Evolutionary conservation across 1,140 invertebrate species (phyloP).

Genomic region (Mactra quadrangularis): DNA sequence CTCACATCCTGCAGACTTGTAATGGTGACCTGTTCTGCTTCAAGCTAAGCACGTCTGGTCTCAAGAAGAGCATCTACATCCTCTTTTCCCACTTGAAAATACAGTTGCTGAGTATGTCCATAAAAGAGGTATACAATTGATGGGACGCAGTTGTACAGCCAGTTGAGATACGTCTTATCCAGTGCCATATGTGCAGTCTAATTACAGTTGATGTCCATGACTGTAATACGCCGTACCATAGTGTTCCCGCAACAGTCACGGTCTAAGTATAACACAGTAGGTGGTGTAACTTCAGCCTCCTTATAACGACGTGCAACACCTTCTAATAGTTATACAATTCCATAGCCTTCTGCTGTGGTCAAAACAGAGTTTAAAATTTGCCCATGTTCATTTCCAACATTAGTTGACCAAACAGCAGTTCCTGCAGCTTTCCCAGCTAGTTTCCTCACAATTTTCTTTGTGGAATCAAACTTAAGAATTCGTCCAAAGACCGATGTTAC

Average conservation of each 20-base stretch:
- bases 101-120: conserved; percentile 58
- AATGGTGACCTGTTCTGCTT: no score
- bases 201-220: conserved; percentile 1
- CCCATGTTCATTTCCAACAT: conserved; percentile 68
- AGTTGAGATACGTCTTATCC: conserved; percentile 67
- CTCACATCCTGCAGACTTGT: no score
- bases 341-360: conserved; percentile 57
- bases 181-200: conserved; percentile 73
- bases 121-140: conserved; percentile 65
- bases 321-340: conserved; percentile 33
- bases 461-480: conserved; percentile 68
- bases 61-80: conserved; percentile 5
- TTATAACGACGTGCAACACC: conserved; percentile 46
- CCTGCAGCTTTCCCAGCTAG: conserved; percentile 19
- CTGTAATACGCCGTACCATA: background rate
- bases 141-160: conserved; percentile 68
- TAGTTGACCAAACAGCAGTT: conserved; percentile 64
- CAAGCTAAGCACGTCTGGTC: conserved; percentile 23
- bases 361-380: conserved; percentile 67
- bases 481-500: no score
- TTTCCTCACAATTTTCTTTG: conserved; percentile 52
- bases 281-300: conserved; percentile 24
- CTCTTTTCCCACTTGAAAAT: conserved; percentile 69
- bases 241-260: conserved; percentile 46
- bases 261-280: conserved; percentile 53